phyloP scores from a whole-genome alignment of 2,113 vertebrate genomes.

The Nothocercus nigrocapillus region DNA sequence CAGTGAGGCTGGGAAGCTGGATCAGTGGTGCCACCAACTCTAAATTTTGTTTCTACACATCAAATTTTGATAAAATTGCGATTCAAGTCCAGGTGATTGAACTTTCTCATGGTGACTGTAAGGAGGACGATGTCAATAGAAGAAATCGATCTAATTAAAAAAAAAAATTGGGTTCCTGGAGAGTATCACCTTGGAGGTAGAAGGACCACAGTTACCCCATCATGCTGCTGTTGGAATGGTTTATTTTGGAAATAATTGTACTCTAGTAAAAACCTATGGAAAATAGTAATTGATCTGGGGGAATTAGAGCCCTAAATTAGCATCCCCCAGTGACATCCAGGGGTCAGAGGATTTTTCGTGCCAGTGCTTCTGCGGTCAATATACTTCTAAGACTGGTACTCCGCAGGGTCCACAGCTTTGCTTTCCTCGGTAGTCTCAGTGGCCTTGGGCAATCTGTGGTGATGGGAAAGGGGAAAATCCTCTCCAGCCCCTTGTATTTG shows the following conservation, averaged over 20 bases:
- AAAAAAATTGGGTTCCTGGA: not conserved
- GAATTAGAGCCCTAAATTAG: not conserved
- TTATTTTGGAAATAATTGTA: not conserved
- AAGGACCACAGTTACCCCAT: not conserved
- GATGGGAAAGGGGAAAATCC: not conserved
- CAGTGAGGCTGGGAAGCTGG: not conserved
- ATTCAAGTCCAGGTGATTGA: not conserved
- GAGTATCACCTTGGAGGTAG: not conserved
- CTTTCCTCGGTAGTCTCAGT: not conserved
- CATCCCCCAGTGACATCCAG: not conserved
- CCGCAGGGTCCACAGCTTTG: fast-evolving
- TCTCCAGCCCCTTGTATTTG: fast-evolving
- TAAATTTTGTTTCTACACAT: not conserved
- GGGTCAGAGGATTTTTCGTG: not conserved
- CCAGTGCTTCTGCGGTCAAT: not conserved
- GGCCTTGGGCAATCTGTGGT: fast-evolving
- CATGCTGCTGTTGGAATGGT: not conserved
- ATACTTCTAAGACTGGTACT: not conserved
- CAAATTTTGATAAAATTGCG: not conserved
- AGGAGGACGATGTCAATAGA: not conserved
- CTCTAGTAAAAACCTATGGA: not conserved
- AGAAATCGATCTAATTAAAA: not conserved
- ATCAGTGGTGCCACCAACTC: not conserved
- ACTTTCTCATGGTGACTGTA: not conserved
- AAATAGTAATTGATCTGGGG: not conserved